These are phyloP conservation scores for Oikopleura vanhoeffeni DNA, from an alignment of 23 tunicate species.

Conservation along the genomic window DNA sequence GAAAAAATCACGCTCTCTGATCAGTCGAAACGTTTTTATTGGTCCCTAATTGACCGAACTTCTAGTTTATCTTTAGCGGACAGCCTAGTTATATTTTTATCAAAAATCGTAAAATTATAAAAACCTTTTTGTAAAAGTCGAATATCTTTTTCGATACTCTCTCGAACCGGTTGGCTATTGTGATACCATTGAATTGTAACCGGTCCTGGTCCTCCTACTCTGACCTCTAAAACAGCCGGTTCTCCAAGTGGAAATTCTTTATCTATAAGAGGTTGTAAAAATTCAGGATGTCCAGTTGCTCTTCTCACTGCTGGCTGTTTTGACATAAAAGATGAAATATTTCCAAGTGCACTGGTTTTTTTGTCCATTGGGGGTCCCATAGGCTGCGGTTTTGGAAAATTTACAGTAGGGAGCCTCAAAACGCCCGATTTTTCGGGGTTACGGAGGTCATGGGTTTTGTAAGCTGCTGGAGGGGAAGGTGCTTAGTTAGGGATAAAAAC, in stretches of 20 bases:
- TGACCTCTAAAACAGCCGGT: conserved; percentile 68
- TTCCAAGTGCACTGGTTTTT: conserved; percentile 2
- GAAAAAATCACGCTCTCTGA: too few species aligned
- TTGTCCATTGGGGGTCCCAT: background rate
- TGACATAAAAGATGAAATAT: background rate
- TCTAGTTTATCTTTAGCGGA: too few species aligned
- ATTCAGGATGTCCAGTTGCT: background rate
- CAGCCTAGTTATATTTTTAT: background rate
- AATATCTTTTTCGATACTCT: conserved; percentile 50
- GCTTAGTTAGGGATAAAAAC: too few species aligned
- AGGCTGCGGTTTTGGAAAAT: background rate
- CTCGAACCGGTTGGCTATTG: conserved; percentile 38
- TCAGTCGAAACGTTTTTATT: too few species aligned
- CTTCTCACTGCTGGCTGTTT: background rate
- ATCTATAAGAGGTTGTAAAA: conserved; percentile 34
- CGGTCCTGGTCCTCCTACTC: conserved; percentile 29
- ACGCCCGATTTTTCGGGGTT: background rate
- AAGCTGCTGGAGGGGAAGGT: background rate
- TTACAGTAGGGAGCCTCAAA: background rate
- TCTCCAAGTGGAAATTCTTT: conserved; percentile 40
- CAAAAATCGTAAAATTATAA: background rate
- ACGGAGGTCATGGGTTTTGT: background rate
- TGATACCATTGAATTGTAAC: conserved; percentile 84
- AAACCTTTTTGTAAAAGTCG: conserved; percentile 50
- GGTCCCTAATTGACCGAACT: too few species aligned